Evolutionary conservation across 2,113 vertebrate genomes (phyloP).

Genomic region (Campylorhamphus procurvoides): DNA sequence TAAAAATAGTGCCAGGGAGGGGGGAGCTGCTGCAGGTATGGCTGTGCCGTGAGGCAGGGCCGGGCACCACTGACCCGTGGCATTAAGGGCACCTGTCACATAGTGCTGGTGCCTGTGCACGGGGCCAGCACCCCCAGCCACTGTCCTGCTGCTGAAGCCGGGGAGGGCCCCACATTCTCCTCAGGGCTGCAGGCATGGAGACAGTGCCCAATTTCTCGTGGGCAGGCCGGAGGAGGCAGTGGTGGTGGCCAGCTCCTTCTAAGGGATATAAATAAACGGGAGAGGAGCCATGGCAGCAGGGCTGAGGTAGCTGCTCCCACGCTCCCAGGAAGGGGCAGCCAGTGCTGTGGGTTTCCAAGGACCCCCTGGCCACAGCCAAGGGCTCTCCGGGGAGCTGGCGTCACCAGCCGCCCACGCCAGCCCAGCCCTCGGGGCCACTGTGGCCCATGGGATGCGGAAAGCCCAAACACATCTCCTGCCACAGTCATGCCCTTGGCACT

Average conservation of each 20-base stretch:
- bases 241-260: background rate
- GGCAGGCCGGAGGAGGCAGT: background rate
- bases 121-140: background rate
- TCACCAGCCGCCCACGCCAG: constrained; percentile 16
- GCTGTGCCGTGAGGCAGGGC: background rate
- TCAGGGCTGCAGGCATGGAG: fast-evolving
- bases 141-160: fast-evolving
- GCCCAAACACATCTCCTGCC: background rate
- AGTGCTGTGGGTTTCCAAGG: background rate
- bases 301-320: constrained; percentile 36
- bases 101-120: fast-evolving
- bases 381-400: background rate
- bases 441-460: background rate
- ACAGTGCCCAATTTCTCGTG: background rate
- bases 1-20: background rate
- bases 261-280: constrained; percentile 53
- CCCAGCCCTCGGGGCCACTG: background rate
- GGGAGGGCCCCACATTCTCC: fast-evolving
- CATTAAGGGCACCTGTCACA: constrained; percentile 44
- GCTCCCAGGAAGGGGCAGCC: constrained; percentile 10
- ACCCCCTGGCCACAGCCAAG: background rate
- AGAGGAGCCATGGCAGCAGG: background rate
- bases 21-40: constrained; percentile 8
- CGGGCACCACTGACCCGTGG: background rate
- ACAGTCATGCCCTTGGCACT: background rate